These are phyloP conservation scores for Chaenogobius annularis DNA, from an alignment of 2,113 vertebrate species.

Conservation along the genomic window DNA sequence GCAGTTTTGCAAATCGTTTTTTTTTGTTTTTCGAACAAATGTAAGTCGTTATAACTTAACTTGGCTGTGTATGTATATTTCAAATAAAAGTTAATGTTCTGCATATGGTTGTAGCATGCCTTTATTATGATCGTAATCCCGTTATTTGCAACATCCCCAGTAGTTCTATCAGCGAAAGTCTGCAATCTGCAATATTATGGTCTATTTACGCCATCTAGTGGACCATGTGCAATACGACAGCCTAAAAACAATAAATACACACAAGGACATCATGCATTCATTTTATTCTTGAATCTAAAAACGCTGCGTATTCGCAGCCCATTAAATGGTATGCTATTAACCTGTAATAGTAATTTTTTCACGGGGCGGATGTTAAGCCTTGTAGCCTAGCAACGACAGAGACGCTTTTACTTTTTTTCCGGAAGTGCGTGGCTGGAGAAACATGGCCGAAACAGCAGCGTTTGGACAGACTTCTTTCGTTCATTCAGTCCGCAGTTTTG, in stretches of 20 bases:
- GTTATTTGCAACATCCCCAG: too few relatives aligned
- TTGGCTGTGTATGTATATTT: background rate
- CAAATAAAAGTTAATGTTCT: background rate
- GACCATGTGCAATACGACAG: background rate
- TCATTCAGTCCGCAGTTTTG: constrained; percentile 6
- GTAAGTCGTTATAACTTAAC: background rate
- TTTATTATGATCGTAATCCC: background rate
- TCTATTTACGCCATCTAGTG: background rate
- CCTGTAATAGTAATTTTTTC: background rate
- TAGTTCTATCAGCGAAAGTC: too few relatives aligned
- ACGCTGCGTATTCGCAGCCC: background rate
- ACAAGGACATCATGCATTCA: background rate
- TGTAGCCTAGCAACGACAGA: constrained; percentile 71
- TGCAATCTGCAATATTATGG: background rate
- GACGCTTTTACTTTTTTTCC: constrained; percentile 54
- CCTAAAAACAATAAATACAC: background rate
- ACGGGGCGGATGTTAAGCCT: background rate
- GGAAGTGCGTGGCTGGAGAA: constrained; percentile 78
- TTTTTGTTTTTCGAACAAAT: background rate
- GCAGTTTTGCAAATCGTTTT: background rate
- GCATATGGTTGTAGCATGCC: background rate
- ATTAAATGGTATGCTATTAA: background rate
- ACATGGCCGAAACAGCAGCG: constrained; percentile 68
- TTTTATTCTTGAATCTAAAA: background rate
- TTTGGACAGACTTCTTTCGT: constrained; percentile 6